phyloP scores from a whole-genome alignment of 2,888 invertebrate genomes.

The Arenicola marina region DNA sequence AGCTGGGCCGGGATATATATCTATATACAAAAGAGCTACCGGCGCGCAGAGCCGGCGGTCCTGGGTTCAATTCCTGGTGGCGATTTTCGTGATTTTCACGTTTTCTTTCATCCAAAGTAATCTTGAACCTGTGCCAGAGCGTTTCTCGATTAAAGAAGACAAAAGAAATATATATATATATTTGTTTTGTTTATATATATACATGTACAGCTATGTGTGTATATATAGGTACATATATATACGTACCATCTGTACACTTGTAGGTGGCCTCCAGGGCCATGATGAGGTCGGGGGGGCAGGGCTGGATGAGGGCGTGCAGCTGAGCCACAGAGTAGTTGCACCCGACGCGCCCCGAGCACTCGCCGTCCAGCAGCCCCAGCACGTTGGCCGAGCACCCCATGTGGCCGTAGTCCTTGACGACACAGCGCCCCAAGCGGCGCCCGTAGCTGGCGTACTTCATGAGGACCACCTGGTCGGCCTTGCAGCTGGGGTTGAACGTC shows the following conservation, averaged over 20 bases:
- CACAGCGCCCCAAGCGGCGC: slow-evolving; percentile 11
- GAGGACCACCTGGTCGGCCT: slow-evolving; percentile 11
- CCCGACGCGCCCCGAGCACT: not conserved
- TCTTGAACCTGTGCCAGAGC: no score
- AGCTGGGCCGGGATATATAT: no score
- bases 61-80: no score
- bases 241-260: slow-evolving; percentile 14
- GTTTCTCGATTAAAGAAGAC: no score
- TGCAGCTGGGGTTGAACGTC: slow-evolving; percentile 11
- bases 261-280: slow-evolving; percentile 16
- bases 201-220: no score
- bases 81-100: no score
- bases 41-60: no score
- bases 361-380: slow-evolving; percentile 14
- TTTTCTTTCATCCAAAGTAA: no score
- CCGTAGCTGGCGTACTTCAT: slow-evolving; percentile 16
- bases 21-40: no score
- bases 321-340: not conserved
- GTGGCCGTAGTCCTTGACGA: slow-evolving; percentile 14
- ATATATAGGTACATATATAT: no score
- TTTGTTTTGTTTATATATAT: no score
- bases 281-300: slow-evolving; percentile 18
- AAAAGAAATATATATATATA: no score
- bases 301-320: not conserved
- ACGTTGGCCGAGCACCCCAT: slow-evolving; percentile 18